A percentile compares a stretch with the other conserved stretches of the same genome.
phyloP scores from a whole-genome alignment of 2,113 vertebrate species.

The Caranx melampygus region DNA sequence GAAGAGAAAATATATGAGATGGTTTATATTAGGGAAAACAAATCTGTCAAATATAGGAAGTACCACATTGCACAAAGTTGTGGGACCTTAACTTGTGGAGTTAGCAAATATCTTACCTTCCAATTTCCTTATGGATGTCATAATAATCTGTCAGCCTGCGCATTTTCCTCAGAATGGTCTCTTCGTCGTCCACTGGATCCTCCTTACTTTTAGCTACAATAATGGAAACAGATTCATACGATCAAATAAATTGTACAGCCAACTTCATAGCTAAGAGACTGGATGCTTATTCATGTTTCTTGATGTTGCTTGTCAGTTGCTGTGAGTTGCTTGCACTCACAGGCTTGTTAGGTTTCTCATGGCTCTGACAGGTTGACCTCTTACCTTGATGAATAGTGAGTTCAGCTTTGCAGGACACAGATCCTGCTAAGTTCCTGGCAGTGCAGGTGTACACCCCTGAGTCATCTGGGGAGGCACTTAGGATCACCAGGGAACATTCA shows the following conservation, averaged over 20 bases:
- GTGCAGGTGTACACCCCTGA: conserved; percentile 96
- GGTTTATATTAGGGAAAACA: background rate
- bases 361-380: background rate
- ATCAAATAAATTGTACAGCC: background rate
- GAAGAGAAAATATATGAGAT: conserved; percentile 13
- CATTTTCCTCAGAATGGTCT: conserved; percentile 87
- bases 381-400: conserved; percentile 90
- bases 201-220: conserved; percentile 77
- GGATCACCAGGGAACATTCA: conserved; percentile 94
- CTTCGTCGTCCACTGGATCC: conserved; percentile 85
- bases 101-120: conserved; percentile 83
- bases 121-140: conserved; percentile 94
- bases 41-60: too few species aligned
- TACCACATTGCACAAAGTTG: background rate
- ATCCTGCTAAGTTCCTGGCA: conserved; percentile 92
- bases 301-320: background rate
- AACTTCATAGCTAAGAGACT: background rate
- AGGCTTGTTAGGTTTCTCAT: background rate
- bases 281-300: background rate
- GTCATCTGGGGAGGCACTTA: conserved; percentile 87
- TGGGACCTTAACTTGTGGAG: background rate
- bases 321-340: too few species aligned
- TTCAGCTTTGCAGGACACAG: conserved; percentile 97
- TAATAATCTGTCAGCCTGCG: conserved; percentile 92
- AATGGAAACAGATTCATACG: background rate